phyloP scores from a whole-genome alignment of 2,888 invertebrate species.

The Anorthoa munda region DNA sequence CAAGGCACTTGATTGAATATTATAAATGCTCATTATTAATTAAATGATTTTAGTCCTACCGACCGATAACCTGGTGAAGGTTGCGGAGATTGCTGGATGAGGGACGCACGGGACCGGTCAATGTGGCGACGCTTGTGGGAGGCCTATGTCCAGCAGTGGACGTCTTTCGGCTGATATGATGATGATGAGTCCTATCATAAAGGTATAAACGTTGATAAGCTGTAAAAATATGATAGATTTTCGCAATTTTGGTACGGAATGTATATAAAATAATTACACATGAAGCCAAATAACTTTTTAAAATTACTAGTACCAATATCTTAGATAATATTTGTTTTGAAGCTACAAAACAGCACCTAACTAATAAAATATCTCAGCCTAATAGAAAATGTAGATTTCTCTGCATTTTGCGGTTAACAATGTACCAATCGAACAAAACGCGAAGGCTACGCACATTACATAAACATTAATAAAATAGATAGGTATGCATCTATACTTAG shows the following conservation, averaged over 20 bases:
- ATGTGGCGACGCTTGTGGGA: too few relatives aligned
- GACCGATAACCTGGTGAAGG: too few relatives aligned
- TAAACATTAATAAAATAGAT: constrained; percentile 50
- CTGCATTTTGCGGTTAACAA: constrained; percentile 45
- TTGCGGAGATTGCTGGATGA: too few relatives aligned
- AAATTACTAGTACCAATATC: background rate
- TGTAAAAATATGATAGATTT: background rate
- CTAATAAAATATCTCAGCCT: background rate
- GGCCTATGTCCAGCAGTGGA: too few relatives aligned
- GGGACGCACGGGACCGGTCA: too few relatives aligned
- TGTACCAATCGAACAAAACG: constrained; percentile 44
- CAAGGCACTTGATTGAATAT: background rate
- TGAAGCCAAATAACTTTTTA: background rate
- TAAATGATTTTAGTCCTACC: constrained; percentile 6
- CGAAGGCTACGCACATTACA: constrained; percentile 63
- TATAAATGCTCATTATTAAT: constrained; percentile 3
- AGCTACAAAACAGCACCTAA: background rate
- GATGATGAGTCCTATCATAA: background rate
- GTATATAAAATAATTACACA: background rate
- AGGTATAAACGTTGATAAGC: background rate
- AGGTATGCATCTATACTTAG: constrained; percentile 19
- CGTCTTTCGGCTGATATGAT: too few relatives aligned
- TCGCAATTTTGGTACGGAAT: background rate
- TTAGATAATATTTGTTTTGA: background rate
- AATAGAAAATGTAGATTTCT: constrained; percentile 39